These are phyloP conservation scores for Aricia agestis DNA, from an alignment of 1,140 invertebrate species.

Conservation along the genomic window DNA sequence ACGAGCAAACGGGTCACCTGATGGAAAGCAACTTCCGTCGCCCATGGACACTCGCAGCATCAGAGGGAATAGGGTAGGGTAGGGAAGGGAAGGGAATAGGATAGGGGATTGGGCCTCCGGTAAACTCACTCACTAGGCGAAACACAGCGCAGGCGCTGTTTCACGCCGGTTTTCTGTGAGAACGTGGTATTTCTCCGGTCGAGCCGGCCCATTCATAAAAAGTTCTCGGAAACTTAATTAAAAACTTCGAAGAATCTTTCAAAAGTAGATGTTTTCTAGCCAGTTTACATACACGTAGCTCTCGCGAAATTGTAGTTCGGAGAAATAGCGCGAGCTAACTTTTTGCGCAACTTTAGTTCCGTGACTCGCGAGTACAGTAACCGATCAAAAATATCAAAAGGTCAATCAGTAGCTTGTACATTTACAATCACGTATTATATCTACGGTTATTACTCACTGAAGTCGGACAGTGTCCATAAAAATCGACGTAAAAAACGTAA, in stretches of 20 bases:
- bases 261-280: not conserved
- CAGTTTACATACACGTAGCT: not conserved
- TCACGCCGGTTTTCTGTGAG: no score
- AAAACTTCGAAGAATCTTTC: not conserved
- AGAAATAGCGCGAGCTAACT: not conserved
- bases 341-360: not conserved
- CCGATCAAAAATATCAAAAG: not conserved
- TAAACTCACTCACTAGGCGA: no score
- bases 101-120: no score
- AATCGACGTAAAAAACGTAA: constrained; percentile 11
- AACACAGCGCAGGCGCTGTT: no score
- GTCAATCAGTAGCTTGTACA: not conserved
- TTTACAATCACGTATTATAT: not conserved
- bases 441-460: constrained; percentile 4
- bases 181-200: no score
- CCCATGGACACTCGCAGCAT: no score
- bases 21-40: no score
- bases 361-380: not conserved
- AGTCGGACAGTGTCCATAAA: not conserved
- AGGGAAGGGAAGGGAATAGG: no score
- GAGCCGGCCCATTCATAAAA: no score
- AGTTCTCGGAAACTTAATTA: not conserved
- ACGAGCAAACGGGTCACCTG: no score
- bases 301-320: not conserved
- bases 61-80: no score